Base-by-base conservation (phyloP, 2,797 vertebrate species). In the Ataeniobius toweri region DNA sequence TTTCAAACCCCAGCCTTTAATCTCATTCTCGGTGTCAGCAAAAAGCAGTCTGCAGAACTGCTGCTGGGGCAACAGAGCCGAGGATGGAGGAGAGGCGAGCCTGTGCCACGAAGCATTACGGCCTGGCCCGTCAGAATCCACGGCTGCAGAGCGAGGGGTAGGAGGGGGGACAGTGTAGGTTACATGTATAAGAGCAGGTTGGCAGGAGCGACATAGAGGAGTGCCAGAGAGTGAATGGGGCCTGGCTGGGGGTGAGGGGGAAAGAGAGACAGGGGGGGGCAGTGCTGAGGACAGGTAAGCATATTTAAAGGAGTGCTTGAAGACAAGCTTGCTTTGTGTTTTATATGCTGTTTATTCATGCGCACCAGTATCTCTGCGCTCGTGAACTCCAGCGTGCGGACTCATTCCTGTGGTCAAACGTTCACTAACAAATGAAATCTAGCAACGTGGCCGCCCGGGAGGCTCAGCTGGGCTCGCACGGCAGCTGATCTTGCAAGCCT, bases 401-500 rank as follows among this genome's bases (percentile, higher is more conserved):
- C 89, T 91, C 86, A 82, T 80, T 94, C 88, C 92, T 74, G 91
- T 90, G 94, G 94, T 94, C 94, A 95, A 93, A 90, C 90, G 80
- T 93, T 95, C 92, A 91, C 90, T 93, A 91, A 88, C 91, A 89
- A 94, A 93, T 93, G 89, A 95, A 94, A 95, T 93, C 88, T 91
- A 96, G 92, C 93, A 95, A 94, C 92, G 90, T 90, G 92, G 94
- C 90, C 78, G 89, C 88, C 93, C 90, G 70, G 83, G 75, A 93
- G 93, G 90, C 92, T 92, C 92, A 95, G 94, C 92, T 93, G 93
- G 93, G 91, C 89, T 93, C 67, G 85, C 92, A 92, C 85, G 89
- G 84, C 94, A 94, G 93, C 94, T 94, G 94, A 96, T 95, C 93
- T 92, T 93, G 94, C 94, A 94, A 94, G 94, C 93, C 94, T 95